Conservation (phyloP, 2,888 invertebrate species). For the Griposia aprilina region DNA sequence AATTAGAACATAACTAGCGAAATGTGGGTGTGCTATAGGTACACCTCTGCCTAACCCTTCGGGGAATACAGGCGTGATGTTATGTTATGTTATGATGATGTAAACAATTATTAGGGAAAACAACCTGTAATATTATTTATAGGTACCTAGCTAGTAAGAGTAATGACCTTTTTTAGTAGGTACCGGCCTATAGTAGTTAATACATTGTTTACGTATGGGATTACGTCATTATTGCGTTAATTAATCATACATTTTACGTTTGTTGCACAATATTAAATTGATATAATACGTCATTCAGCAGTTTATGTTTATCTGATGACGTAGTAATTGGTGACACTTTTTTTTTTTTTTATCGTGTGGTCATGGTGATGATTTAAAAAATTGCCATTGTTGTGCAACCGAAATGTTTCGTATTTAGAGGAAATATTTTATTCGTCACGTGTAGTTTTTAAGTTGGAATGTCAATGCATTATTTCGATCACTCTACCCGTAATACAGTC, state of each 20-base stretch:
- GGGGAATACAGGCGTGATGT: too few relatives aligned
- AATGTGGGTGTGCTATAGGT: too few relatives aligned
- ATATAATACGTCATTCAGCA: neutral
- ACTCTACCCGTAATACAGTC: neutral
- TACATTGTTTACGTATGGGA: constrained; percentile 1
- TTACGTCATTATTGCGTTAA: constrained; percentile 14
- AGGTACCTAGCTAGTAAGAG: too few relatives aligned
- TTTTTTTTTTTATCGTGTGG: neutral
- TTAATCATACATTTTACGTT: constrained; percentile 3
- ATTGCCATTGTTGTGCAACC: constrained; percentile 2
- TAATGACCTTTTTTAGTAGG: neutral
- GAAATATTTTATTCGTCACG: neutral
- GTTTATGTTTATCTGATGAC: neutral
- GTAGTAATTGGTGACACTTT: neutral
- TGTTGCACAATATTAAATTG: constrained; percentile 30
- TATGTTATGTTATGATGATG: too few relatives aligned
- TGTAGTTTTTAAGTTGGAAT: neutral
- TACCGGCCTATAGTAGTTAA: neutral
- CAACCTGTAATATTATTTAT: too few relatives aligned
- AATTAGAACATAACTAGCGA: too few relatives aligned
- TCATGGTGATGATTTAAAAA: neutral
- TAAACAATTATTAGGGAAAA: too few relatives aligned
- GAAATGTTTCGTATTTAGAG: neutral
- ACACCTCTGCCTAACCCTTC: too few relatives aligned
- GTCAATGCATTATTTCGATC: constrained; percentile 6